Base-by-base conservation (phyloP, 1,140 invertebrate species). In the Maniola jurtina region DNA sequence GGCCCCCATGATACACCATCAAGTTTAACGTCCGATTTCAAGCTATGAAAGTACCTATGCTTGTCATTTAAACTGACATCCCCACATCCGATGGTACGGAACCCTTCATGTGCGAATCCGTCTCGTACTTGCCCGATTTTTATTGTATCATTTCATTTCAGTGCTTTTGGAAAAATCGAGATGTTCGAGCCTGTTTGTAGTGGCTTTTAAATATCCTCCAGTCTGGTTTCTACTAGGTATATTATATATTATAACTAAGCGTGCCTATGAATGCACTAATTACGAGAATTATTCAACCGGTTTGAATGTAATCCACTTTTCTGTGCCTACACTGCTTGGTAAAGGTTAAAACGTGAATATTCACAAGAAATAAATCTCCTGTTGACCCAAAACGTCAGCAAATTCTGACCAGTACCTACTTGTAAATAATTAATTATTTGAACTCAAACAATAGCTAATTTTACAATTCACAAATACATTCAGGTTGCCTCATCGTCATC, bases 321-420 rank as follows among this genome's bases (percentile, higher is more conserved):
- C 68, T 65, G 62, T 61, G 62, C 58, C 68, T 70, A 66, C 61
- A 67, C 65, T 52, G 40, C 63, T 66, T 61, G 61, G 42, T 71
- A 71, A 71, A 71, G 69, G 69, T 71, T 61, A 71, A 71, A 66
- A 63, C 57, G 52, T 64, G 56, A 64, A 69, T 64, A 69, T 69
- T 64, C 48, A 61, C 61, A 13, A 42, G 56, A 45, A 36, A 35
- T 45, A 52, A 69, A 62, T 67, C 16, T 14, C 13, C 52, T 52
- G 33, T 64, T n/a, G 64, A 55, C 33, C 48, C 57, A 47, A 63
- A 68, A 60, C 48, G 35, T 40, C 11, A 40, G 16, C 55, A 15
- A 57, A 57, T 40, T 15, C 52, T 16, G 16, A 25, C 5, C 6
- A 14, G 54, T 55, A 52, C 7, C n/a, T 55, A 36, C 25, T 25